A percentile compares a stretch with the other conserved stretches of the same genome.
phyloP scores from a whole-genome alignment of 2,888 invertebrate genomes.

The Pyrgus malvae region DNA sequence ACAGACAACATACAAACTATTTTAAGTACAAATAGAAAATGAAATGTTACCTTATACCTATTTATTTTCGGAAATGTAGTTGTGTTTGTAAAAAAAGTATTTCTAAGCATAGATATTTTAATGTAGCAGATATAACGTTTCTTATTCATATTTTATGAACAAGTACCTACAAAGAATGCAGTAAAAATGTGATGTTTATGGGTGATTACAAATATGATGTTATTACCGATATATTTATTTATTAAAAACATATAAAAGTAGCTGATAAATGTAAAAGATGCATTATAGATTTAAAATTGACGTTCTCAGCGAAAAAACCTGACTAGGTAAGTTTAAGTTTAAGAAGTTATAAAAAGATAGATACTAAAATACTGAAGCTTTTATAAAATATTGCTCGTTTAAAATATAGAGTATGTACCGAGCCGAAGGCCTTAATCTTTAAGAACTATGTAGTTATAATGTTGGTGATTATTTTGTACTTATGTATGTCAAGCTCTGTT shows the following conservation, averaged over 20 bases:
- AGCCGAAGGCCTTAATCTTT: slow-evolving; percentile 9
- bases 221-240: background rate
- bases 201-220: background rate
- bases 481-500: no score
- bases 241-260: background rate
- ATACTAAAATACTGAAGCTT: slow-evolving; percentile 1
- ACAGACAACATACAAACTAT: background rate
- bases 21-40: background rate
- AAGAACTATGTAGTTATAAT: background rate
- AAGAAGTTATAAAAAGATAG: background rate
- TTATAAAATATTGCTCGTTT: slow-evolving; percentile 1
- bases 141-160: slow-evolving; percentile 3
- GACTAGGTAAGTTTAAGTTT: slow-evolving; percentile 11
- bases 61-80: slow-evolving; percentile 9
- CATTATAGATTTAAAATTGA: background rate
- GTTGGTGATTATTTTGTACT: background rate
- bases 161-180: slow-evolving; percentile 14
- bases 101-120: background rate
- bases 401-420: background rate
- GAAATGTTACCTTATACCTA: slow-evolving; percentile 12
- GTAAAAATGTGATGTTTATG: slow-evolving; percentile 24
- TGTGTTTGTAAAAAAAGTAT: slow-evolving; percentile 4
- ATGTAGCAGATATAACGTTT: background rate
- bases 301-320: background rate
- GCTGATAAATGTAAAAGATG: background rate